Base-by-base conservation (phyloP, 2,797 vertebrate species). In the Pipistrellus nathusii region DNA sequence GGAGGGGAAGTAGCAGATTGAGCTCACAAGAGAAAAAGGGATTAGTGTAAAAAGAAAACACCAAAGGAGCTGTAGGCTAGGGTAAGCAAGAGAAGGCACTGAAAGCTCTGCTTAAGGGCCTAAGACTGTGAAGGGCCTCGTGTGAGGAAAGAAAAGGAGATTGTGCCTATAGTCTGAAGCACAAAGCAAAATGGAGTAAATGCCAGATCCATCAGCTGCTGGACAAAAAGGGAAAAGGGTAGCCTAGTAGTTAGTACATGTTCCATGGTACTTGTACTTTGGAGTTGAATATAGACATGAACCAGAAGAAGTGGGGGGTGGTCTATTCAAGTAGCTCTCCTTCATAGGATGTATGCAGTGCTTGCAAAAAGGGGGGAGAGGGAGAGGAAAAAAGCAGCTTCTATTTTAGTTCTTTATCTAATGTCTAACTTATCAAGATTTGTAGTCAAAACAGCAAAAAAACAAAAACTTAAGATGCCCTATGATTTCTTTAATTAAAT, bases 141-240 rank as follows among this genome's bases (percentile, higher is more conserved):
- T 71, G 8, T 30, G 20, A 92, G 46, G 38, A 59, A 68, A 73
- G 46, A 20, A 68, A 84, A 85, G 13, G 23, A 17, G 35, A 21
- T 10, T 75, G 11, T 14, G 9, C 14, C 38, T 78, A 44, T 2
- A 35, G 32, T 59, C 11, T 69, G 27, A 82, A 68, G 69, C 75
- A 78, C 85, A 90, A 81, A 48, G 59, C 35, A 90, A 90, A 88
- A 73, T 59, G 48, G 55, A 82, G 10, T 53, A 46, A 92, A 89
- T 46, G 59, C 23, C 62, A 87, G 77, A 46, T 38, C 18, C 30
- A 35, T 51, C 18, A 93, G 72, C 7, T 66, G 82, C 4, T 57
- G 57, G 77, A 53, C 17, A 75, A 21, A 32, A 21, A 35, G 91
- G 11, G 38, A 2, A 71, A 80, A 18, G 23, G 35, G 48, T 27